A percentile compares a stretch with the other conserved stretches of the same genome.
Conservation (phyloP, 2,888 invertebrate genomes). For the Baronia brevicornis region DNA sequence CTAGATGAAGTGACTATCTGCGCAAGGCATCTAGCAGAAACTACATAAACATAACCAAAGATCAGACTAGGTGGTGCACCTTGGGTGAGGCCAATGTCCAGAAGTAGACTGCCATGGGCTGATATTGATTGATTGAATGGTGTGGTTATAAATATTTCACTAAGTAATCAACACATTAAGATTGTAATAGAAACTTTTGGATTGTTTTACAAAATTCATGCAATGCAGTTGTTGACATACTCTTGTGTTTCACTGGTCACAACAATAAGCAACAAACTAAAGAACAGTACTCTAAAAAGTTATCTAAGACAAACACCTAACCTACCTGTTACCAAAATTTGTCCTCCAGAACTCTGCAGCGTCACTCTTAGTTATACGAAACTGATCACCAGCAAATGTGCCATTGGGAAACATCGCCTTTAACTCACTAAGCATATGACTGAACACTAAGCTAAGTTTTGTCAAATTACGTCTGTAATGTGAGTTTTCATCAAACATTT, state of each 20-base stretch:
- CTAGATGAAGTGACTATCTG: too few relatives aligned
- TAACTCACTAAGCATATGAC: conserved; percentile 99
- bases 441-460: conserved; percentile 98
- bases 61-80: too few relatives aligned
- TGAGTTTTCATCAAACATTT: conserved; percentile 96
- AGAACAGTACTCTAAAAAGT: conserved; percentile 9
- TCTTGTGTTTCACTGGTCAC: not conserved
- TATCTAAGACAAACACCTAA: conserved; percentile 8
- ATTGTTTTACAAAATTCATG: too few relatives aligned
- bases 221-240: not conserved
- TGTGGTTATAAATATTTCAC: too few relatives aligned
- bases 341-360: conserved; percentile 98
- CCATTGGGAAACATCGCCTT: conserved; percentile 99
- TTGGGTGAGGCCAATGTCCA: too few relatives aligned
- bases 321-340: conserved; percentile 97
- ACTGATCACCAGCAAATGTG: conserved; percentile 96
- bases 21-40: too few relatives aligned
- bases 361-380: conserved; percentile 99
- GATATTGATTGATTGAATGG: too few relatives aligned
- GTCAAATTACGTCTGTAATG: conserved; percentile 96
- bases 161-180: too few relatives aligned
- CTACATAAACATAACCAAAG: too few relatives aligned
- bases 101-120: too few relatives aligned
- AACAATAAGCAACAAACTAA: conserved; percentile 2
- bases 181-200: too few relatives aligned